Evolutionary conservation across 2,888 invertebrate genomes (phyloP).

Genomic region (Girardia tigrina): DNA sequence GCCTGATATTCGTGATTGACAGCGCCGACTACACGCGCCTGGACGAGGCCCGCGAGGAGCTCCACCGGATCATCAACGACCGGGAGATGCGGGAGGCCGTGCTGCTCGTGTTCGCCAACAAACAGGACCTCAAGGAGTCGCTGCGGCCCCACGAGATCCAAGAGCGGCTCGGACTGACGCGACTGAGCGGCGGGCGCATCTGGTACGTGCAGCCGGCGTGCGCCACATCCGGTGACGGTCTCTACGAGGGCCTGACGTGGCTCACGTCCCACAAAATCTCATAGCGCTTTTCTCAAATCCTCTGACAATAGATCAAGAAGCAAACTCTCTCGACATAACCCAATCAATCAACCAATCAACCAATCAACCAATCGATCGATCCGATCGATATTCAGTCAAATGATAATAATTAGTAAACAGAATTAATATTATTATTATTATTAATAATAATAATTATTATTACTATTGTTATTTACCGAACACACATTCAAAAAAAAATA

Average conservation of each 20-base stretch:
- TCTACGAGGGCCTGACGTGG: constrained; percentile 97
- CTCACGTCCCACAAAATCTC: constrained; percentile 61
- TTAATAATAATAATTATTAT: no score
- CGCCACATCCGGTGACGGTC: constrained; percentile 87
- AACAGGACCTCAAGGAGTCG: constrained; percentile 91
- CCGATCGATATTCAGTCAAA: no score
- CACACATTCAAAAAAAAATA: no score
- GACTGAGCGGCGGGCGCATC: constrained; percentile 70
- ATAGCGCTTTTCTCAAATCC: no score
- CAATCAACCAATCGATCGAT: no score
- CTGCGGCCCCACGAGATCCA: constrained; percentile 99
- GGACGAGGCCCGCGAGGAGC: constrained; percentile 90
- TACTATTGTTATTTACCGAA: no score
- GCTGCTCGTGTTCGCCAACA: constrained; percentile 97
- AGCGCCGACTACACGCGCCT: constrained; percentile 96
- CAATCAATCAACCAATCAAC: no score
- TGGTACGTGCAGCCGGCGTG: constrained; percentile 98
- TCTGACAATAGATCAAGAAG: no score
- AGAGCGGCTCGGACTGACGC: constrained; percentile 89
- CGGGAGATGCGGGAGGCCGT: constrained; percentile 98
- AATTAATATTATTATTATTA: no score
- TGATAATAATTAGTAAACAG: no score
- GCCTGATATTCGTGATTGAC: constrained; percentile 98
- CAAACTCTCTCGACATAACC: no score
- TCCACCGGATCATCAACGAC: constrained; percentile 96